phyloP scores from a whole-genome alignment of 2,888 invertebrate species.

The Tiliacea aurago region DNA sequence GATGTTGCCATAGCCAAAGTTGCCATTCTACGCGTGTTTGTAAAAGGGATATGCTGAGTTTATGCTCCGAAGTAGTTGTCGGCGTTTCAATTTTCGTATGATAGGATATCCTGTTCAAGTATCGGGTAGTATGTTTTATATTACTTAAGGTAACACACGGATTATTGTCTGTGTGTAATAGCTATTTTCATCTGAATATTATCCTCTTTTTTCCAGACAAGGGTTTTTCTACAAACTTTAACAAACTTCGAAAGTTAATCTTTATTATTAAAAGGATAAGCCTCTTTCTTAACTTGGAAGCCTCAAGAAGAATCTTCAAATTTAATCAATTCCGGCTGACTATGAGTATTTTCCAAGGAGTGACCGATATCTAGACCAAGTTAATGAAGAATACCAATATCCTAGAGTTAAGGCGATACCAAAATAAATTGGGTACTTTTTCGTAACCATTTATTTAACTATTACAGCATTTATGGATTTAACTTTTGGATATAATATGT shows the following conservation, averaged over 20 bases:
- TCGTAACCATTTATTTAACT: too few relatives aligned
- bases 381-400: slow-evolving; percentile 1
- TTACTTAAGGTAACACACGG: slow-evolving; percentile 6
- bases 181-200: neutral
- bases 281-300: slow-evolving; percentile 9
- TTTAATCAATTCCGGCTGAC: slow-evolving; percentile 2
- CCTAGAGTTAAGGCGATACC: too few relatives aligned
- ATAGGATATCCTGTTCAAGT: slow-evolving; percentile 39
- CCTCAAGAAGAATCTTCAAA: slow-evolving; percentile 14
- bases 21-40: slow-evolving; percentile 56
- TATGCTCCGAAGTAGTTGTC: slow-evolving; percentile 40
- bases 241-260: slow-evolving; percentile 27
- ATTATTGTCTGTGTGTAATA: neutral
- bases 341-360: slow-evolving; percentile 4
- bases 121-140: slow-evolving; percentile 28
- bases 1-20: slow-evolving; percentile 58
- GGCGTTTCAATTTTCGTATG: slow-evolving; percentile 55
- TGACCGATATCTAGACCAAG: neutral
- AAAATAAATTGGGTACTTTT: too few relatives aligned
- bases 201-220: neutral
- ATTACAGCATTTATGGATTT: too few relatives aligned
- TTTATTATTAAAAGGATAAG: slow-evolving; percentile 17
- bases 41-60: slow-evolving; percentile 52
- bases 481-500: too few relatives aligned
- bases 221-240: slow-evolving; percentile 13